Conservation (phyloP, 2,113 vertebrate genomes). For the Pseudorectes ferrugineus region DNA sequence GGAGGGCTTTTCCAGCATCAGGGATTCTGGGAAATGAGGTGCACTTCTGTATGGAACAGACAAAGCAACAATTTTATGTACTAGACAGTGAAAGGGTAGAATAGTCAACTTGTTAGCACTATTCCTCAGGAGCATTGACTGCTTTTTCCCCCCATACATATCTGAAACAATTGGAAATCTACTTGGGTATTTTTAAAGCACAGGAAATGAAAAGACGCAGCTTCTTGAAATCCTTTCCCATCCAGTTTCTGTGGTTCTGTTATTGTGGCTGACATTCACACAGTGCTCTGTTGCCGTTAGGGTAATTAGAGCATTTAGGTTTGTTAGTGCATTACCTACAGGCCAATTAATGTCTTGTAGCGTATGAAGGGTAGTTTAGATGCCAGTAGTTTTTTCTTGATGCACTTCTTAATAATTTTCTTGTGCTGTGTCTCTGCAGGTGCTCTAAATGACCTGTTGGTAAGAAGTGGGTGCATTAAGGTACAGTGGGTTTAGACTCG, state of each 20-base stretch:
- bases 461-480: neutral
- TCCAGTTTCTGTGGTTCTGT: neutral
- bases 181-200: neutral
- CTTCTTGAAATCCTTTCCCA: neutral
- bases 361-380: neutral
- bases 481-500: neutral
- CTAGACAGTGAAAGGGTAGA: neutral
- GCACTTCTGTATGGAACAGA: neutral
- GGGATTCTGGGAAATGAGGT: neutral
- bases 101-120: neutral
- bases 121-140: neutral
- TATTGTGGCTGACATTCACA: neutral
- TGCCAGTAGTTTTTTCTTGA: neutral
- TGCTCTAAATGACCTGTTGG: neutral
- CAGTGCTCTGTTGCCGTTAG: neutral
- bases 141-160: rapidly evolving
- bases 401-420: neutral
- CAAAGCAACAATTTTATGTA: neutral
- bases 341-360: neutral
- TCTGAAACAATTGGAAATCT: neutral
- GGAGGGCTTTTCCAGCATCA: neutral
- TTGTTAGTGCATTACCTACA: neutral
- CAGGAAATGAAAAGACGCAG: neutral
- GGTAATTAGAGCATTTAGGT: neutral
- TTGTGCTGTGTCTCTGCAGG: neutral